Evolutionary conservation across 2,888 invertebrate species (phyloP).

Genomic region (Ecliptopera silaceata): DNA sequence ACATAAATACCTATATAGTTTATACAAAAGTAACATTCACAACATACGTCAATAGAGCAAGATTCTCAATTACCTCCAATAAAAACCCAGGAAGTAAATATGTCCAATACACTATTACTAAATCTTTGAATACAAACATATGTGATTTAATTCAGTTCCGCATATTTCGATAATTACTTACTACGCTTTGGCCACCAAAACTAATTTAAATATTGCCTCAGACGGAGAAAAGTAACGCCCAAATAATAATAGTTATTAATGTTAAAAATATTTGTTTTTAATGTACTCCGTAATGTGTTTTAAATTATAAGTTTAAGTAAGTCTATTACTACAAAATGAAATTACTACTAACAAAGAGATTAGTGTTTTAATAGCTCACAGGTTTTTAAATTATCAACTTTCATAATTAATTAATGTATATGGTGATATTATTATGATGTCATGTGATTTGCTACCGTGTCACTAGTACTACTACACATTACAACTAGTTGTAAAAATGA

Average conservation of each 20-base stretch:
- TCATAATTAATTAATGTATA: too few relatives aligned
- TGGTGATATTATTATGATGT: too few relatives aligned
- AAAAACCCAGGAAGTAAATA: constrained; percentile 17
- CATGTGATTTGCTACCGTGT: too few relatives aligned
- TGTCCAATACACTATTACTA: constrained; percentile 9
- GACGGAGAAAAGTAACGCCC: constrained; percentile 27
- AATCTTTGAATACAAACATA: constrained; percentile 9
- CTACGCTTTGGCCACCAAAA: constrained; percentile 7
- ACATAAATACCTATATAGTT: too few relatives aligned
- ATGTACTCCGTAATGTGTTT: constrained; percentile 17
- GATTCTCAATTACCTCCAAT: constrained; percentile 5
- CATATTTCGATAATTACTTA: constrained; percentile 30
- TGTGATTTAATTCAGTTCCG: constrained; percentile 32
- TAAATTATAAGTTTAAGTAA: constrained; percentile 18
- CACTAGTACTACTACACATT: too few relatives aligned
- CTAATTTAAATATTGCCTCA: constrained; percentile 24
- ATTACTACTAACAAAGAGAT: too few relatives aligned
- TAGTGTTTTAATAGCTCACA: too few relatives aligned
- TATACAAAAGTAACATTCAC: too few relatives aligned
- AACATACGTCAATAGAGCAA: background rate
- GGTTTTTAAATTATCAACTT: too few relatives aligned
- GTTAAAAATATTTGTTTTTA: constrained; percentile 24
- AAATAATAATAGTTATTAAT: constrained; percentile 21
- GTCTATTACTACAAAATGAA: background rate
- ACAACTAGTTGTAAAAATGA: too few relatives aligned